phyloP scores from a whole-genome alignment of 1,140 invertebrate species.

The Bombus polaris region DNA sequence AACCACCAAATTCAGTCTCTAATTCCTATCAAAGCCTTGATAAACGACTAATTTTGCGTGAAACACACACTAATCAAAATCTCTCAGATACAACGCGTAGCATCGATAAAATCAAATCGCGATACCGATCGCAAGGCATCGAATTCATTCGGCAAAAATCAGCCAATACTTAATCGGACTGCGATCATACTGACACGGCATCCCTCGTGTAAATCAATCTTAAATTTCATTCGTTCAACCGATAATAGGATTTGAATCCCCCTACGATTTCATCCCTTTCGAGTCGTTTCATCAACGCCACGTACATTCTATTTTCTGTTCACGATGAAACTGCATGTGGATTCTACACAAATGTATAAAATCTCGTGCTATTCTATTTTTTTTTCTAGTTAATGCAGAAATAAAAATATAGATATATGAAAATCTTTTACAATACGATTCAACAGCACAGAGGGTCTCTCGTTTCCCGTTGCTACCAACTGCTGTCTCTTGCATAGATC shows the following conservation, averaged over 20 bases:
- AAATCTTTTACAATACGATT: background rate
- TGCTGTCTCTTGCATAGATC: background rate
- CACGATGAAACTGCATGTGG: background rate
- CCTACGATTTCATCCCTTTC: background rate
- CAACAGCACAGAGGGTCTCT: background rate
- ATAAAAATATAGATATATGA: background rate
- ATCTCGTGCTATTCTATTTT: too few relatives aligned
- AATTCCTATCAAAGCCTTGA: background rate
- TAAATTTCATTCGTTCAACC: constrained; percentile 6
- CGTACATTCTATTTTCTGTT: background rate
- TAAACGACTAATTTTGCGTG: too few relatives aligned
- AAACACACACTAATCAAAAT: background rate
- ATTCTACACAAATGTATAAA: background rate
- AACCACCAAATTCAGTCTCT: background rate
- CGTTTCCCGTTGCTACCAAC: background rate
- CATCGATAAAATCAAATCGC: background rate
- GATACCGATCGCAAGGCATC: background rate
- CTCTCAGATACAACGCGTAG: background rate
- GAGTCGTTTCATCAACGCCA: background rate
- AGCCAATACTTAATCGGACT: background rate
- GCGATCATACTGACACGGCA: background rate
- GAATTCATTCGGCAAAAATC: background rate
- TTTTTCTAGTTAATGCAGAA: background rate
- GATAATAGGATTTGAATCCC: constrained; percentile 22
- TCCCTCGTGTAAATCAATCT: constrained; percentile 23